Percentiles rank a stretch among this genome's conserved stretches.
Evolutionary conservation across 2,797 vertebrate genomes (phyloP).

Genomic region (Cottoperca gobio): DNA sequence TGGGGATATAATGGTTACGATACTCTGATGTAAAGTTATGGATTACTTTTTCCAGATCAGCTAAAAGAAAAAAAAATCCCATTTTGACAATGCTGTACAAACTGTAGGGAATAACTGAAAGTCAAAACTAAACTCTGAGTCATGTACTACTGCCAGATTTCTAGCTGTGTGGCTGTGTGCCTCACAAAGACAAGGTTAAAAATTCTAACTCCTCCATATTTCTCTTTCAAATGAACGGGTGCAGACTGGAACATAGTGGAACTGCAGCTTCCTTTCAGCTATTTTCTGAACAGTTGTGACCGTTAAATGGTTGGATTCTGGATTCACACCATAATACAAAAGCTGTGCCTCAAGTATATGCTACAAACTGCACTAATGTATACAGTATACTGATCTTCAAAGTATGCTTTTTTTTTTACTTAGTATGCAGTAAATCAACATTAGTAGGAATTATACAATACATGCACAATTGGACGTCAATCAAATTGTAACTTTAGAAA

Average conservation of each 20-base stretch:
- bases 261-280: constrained; percentile 4
- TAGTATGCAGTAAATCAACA: neutral
- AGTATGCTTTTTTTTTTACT: neutral
- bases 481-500: neutral
- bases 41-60: constrained; percentile 21
- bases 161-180: neutral
- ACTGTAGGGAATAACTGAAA: constrained; percentile 24
- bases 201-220: neutral
- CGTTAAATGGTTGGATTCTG: neutral
- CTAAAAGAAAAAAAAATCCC: constrained; percentile 15
- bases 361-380: neutral
- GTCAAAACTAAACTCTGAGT: constrained; percentile 12
- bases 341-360: neutral
- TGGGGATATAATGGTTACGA: neutral
- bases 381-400: neutral
- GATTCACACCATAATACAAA: neutral
- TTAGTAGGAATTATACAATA: neutral
- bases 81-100: constrained; percentile 22
- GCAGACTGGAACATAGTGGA: neutral
- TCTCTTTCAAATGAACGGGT: neutral
- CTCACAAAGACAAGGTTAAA: constrained; percentile 19
- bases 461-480: too few relatives aligned
- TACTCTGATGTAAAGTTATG: constrained; percentile 7
- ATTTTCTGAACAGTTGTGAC: neutral
- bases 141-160: constrained; percentile 11